Base-by-base conservation (phyloP, 2,797 vertebrate genomes). In the Champsocephalus gunnari region DNA sequence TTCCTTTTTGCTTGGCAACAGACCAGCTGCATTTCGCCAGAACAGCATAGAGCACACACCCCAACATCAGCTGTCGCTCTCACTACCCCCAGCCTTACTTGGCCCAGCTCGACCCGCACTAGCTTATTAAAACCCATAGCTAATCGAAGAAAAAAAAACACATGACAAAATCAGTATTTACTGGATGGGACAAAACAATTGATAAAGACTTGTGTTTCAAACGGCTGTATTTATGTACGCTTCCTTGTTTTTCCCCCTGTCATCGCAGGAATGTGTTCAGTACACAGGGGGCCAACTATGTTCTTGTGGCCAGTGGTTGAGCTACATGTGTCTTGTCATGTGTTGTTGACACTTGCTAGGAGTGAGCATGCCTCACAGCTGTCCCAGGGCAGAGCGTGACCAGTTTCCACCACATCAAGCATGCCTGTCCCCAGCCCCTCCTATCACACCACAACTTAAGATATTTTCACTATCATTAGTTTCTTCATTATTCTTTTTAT, bases 21-120 rank as follows among this genome's bases (percentile, higher is more conserved):
- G 76, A 91, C 88, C 91, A 92, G 88, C 88, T 92, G 90, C 80
- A 72, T 84, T 89, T 90, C 45, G 67, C 81, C 81, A 77, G 77
- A 88, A 86, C 79, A 84, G 88, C 84, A 75, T 51, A 80, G 79
- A 83, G 79, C 83, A 83, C 90, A 89, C 90, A 73, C 87, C 88
- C 92, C 56, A 76, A 87, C 83, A 82, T 94, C 94, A 95, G 93
- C 94, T 95, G 93, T 93, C 51, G 86, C 89, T 83, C 90, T 91
- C 88, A 81, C 90, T 89, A 89, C 93, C 88, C 79, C 69, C n/a
- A 55, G 74, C 78, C 80, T 67, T 68, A 80, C 67, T 73, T 73
- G 58, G 66, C 72, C 75, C 74, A 9, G 51, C 51, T 62, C n/a
- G 61, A 54, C 71, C 73, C 69, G 41, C 32, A 24, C 43, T 8